Evolutionary conservation across 1,140 invertebrate genomes (phyloP).

Genomic region (Drosophila pruinosa): DNA sequence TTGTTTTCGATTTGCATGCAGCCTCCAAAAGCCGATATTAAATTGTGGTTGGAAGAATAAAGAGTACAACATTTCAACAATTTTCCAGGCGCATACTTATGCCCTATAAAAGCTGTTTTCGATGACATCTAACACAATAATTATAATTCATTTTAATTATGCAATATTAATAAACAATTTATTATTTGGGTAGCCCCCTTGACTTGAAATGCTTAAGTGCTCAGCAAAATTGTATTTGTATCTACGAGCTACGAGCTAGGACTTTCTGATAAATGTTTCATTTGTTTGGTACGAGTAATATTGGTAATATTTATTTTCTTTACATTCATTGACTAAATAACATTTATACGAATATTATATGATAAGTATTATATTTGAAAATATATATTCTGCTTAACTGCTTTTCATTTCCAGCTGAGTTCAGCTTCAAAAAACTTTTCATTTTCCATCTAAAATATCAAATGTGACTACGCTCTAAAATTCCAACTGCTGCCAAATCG

Average conservation of each 20-base stretch:
- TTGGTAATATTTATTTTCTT: slow-evolving; percentile 17
- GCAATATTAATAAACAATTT: slow-evolving; percentile 17
- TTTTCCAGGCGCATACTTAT: slow-evolving; percentile 23
- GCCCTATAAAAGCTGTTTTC: slow-evolving; percentile 28
- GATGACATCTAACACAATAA: slow-evolving; percentile 37
- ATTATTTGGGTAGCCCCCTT: not conserved
- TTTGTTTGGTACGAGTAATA: not conserved
- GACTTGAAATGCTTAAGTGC: slow-evolving; percentile 44
- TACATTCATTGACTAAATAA: slow-evolving; percentile 35
- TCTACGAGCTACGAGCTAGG: not conserved
- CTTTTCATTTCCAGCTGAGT: slow-evolving; percentile 8
- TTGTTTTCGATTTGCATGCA: slow-evolving; percentile 52
- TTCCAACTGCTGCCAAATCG: slow-evolving; percentile 8
- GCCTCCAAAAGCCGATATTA: slow-evolving; percentile 56
- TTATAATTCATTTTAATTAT: slow-evolving; percentile 14
- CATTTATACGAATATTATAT: slow-evolving; percentile 20
- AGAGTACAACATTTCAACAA: slow-evolving; percentile 36
- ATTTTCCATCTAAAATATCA: not conserved
- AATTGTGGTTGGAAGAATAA: slow-evolving; percentile 20
- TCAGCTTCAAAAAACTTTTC: not conserved
- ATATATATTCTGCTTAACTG: slow-evolving; percentile 16
- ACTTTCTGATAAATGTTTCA: not conserved
- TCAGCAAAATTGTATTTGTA: slow-evolving; percentile 61
- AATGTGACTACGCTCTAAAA: slow-evolving; percentile 27
- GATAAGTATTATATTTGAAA: slow-evolving; percentile 1